Evolutionary conservation across 2,797 vertebrate genomes (phyloP).

Genomic region (Cygnus olor): DNA sequence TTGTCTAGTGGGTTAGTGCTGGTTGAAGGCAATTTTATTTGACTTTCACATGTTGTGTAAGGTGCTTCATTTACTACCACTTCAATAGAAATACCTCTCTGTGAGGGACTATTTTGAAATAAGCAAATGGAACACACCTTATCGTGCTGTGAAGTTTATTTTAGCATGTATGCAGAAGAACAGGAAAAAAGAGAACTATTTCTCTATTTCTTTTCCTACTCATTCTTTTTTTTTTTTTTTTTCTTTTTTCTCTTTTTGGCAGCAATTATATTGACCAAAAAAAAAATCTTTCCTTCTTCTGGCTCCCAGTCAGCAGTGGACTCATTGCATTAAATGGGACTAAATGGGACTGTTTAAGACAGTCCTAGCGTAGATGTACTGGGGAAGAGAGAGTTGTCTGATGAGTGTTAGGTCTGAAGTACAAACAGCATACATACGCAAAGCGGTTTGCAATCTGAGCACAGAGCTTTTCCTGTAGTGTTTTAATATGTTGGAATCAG

Average conservation of each 20-base stretch:
- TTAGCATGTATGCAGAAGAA: not conserved
- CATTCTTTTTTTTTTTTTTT: not conserved
- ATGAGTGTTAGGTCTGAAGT: not conserved
- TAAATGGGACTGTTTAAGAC: not conserved
- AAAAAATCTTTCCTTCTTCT: not conserved
- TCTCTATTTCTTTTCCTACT: not conserved
- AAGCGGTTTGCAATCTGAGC: not conserved
- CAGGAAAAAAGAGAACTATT: not conserved
- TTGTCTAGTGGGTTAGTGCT: slow-evolving; percentile 47
- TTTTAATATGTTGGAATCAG: not conserved
- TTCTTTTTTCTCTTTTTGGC: not conserved
- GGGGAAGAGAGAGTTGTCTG: not conserved
- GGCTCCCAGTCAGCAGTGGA: not conserved
- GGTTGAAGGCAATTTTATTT: slow-evolving; percentile 45
- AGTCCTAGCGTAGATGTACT: not conserved
- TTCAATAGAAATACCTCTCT: not conserved
- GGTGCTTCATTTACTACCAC: slow-evolving; percentile 26
- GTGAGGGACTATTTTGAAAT: slow-evolving; percentile 30
- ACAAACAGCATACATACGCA: not conserved
- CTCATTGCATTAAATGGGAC: not conserved
- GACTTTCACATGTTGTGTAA: not conserved
- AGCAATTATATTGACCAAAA: not conserved
- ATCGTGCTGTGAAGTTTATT: slow-evolving; percentile 8
- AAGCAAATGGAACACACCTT: not conserved
- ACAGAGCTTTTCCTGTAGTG: not conserved